Evolutionary conservation across 2,888 invertebrate genomes (phyloP).

Genomic region (Cinara cedri): DNA sequence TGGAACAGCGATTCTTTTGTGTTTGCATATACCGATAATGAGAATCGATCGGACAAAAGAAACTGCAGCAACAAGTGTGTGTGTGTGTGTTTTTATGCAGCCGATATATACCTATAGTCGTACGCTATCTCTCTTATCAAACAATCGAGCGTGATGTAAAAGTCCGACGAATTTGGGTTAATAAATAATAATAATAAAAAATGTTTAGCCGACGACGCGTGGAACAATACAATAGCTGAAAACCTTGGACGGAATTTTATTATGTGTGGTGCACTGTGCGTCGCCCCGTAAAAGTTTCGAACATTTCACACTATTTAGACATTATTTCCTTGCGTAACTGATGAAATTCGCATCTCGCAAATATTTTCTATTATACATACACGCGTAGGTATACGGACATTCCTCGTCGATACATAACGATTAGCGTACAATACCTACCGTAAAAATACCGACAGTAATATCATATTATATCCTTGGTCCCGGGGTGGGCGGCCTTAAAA

Average conservation of each 20-base stretch:
- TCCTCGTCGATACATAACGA: too few species aligned
- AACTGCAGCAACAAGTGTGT: neutral
- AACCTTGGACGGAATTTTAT: constrained; percentile 40
- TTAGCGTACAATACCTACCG: too few species aligned
- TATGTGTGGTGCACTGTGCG: neutral
- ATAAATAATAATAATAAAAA: constrained; percentile 25
- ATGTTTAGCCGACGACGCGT: neutral
- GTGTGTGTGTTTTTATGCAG: constrained; percentile 12
- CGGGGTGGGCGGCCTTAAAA: too few species aligned
- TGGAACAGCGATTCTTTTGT: constrained; percentile 47
- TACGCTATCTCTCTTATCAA: constrained; percentile 29
- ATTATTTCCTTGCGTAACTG: constrained; percentile 22
- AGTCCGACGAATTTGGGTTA: constrained; percentile 42
- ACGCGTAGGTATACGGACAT: too few species aligned
- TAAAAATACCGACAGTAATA: too few species aligned
- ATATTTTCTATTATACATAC: too few species aligned
- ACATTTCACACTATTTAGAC: neutral
- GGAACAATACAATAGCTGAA: constrained; percentile 24
- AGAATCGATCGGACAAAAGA: constrained; percentile 31
- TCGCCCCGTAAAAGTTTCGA: neutral
- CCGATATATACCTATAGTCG: neutral
- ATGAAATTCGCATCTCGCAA: neutral
- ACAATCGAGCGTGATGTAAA: constrained; percentile 45
- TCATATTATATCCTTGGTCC: too few species aligned
- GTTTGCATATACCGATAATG: constrained; percentile 17